Percentiles rank a stretch among this genome's conserved stretches.
phyloP scores from a whole-genome alignment of 1,140 invertebrate genomes.

The Phocides pigmalion region DNA sequence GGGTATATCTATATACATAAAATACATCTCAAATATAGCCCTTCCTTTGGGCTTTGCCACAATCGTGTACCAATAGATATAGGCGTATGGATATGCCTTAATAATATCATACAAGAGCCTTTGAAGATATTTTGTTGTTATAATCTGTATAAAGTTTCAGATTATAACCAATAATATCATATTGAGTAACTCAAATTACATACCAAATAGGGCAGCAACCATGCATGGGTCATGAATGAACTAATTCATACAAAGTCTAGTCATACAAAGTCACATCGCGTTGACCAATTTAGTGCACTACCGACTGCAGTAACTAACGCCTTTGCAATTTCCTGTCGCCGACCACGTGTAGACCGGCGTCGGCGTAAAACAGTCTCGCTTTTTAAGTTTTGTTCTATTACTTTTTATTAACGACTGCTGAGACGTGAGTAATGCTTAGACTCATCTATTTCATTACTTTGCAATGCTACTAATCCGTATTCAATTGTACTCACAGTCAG shows the following conservation, averaged over 20 bases:
- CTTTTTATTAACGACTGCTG: neutral
- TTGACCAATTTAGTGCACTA: conserved; percentile 36
- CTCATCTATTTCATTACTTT: too few species aligned
- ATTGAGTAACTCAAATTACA: neutral
- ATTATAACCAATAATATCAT: neutral
- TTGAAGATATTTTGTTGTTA: too few species aligned
- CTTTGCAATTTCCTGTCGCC: conserved; percentile 54
- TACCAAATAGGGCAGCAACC: neutral
- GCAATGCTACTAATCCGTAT: too few species aligned
- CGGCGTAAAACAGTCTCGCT: conserved; percentile 4
- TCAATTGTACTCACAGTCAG: too few species aligned
- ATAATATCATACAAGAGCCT: too few species aligned
- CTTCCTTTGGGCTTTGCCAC: too few species aligned
- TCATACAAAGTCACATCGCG: conserved; percentile 25
- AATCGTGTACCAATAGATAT: too few species aligned
- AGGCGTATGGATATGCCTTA: too few species aligned
- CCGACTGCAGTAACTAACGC: conserved; percentile 36
- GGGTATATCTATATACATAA: too few species aligned
- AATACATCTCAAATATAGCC: too few species aligned
- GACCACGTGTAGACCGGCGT: conserved; percentile 34
- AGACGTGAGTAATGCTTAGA: neutral
- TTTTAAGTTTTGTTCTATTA: neutral
- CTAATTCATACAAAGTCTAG: conserved; percentile 4
- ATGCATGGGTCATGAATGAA: conserved; percentile 6
- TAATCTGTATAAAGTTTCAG: too few species aligned